Evolutionary conservation across 2,797 vertebrate species (phyloP).

Genomic region (Odontamblyopus lacepedii): DNA sequence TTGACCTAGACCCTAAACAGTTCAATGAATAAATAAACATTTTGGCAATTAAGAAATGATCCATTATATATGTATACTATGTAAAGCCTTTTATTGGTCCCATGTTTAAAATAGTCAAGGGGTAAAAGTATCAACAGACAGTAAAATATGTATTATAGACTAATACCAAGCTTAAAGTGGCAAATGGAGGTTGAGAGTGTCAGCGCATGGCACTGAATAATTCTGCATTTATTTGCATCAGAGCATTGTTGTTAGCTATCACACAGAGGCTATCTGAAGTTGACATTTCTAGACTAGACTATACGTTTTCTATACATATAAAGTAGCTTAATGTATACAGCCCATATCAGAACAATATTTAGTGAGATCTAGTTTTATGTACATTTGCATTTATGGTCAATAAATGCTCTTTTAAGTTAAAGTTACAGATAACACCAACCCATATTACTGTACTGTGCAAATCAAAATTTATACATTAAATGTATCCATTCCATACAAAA

Average conservation of each 20-base stretch:
- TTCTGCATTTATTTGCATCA: conserved; percentile 44
- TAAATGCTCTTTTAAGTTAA: background rate
- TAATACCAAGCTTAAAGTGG: conserved; percentile 15
- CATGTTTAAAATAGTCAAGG: background rate
- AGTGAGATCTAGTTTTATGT: background rate
- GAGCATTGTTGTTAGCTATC: conserved; percentile 1
- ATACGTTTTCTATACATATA: background rate
- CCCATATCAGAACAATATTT: background rate
- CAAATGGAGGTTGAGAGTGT: conserved; percentile 36
- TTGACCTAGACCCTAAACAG: no score
- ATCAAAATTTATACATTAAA: no score
- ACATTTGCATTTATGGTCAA: background rate
- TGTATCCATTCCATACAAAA: no score
- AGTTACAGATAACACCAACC: no score
- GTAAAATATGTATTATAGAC: conserved; percentile 18
- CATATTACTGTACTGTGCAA: no score
- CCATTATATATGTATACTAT: no score
- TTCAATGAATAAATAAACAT: background rate
- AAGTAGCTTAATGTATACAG: background rate
- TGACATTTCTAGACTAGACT: background rate
- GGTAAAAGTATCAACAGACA: conserved; percentile 14
- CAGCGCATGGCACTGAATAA: conserved; percentile 37
- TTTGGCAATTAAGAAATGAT: no score
- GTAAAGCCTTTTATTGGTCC: background rate
- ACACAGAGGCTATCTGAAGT: background rate